Evolutionary conservation across 2,888 invertebrate genomes (phyloP).

Genomic region (Ennomos erosarius): DNA sequence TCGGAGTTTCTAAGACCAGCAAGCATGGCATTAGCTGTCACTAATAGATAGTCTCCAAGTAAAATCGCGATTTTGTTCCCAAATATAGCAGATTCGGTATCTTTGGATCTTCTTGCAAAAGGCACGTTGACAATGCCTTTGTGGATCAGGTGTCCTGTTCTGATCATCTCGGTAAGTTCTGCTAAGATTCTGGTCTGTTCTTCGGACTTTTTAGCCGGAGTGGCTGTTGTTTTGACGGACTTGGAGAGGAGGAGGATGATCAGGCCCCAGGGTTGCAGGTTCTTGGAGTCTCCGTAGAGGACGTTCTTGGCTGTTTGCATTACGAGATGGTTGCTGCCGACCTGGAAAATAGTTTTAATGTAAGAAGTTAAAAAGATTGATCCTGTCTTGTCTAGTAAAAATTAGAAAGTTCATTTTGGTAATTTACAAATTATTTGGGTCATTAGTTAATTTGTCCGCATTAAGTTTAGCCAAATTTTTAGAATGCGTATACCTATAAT

Average conservation of each 20-base stretch:
- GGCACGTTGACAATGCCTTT: slow-evolving; percentile 84
- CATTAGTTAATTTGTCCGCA: too few relatives aligned
- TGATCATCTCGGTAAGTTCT: slow-evolving; percentile 94
- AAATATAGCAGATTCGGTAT: slow-evolving; percentile 90
- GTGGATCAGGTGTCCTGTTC: slow-evolving; percentile 93
- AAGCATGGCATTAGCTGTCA: slow-evolving; percentile 92
- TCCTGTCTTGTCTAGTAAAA: too few relatives aligned
- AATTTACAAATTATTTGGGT: too few relatives aligned
- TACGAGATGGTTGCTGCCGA: slow-evolving; percentile 94
- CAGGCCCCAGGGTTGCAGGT: slow-evolving; percentile 94
- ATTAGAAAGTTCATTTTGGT: too few relatives aligned
- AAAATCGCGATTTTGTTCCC: slow-evolving; percentile 95
- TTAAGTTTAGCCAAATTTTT: too few relatives aligned
- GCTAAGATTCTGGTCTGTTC: slow-evolving; percentile 76
- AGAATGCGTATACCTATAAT: too few relatives aligned
- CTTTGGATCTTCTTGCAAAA: slow-evolving; percentile 82
- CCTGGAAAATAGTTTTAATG: slow-evolving; percentile 58
- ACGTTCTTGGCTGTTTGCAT: slow-evolving; percentile 94
- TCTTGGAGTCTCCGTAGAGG: slow-evolving; percentile 92
- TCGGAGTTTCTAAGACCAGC: slow-evolving; percentile 90
- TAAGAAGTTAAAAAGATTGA: too few relatives aligned
- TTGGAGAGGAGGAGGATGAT: slow-evolving; percentile 93
- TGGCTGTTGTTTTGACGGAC: slow-evolving; percentile 86
- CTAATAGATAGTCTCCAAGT: slow-evolving; percentile 93
- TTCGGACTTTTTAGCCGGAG: slow-evolving; percentile 86